These are phyloP conservation scores for Drosophila arizonae DNA, from an alignment of 1,140 invertebrate species.

Conservation along the genomic window DNA sequence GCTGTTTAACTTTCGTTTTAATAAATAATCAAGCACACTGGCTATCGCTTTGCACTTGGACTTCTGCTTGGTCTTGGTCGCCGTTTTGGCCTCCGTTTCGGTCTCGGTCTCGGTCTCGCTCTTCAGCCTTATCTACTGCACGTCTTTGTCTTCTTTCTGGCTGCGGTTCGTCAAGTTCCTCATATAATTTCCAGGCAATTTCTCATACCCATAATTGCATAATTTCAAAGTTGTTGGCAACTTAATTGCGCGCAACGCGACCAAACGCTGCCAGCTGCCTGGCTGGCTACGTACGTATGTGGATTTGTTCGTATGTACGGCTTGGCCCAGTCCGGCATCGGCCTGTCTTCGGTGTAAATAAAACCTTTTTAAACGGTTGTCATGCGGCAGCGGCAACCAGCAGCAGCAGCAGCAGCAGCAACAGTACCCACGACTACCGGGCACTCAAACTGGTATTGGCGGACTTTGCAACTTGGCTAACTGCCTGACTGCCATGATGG, in stretches of 20 bases:
- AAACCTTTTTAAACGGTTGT: slow-evolving; percentile 81
- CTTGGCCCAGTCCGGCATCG: slow-evolving; percentile 7
- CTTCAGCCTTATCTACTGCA: slow-evolving; percentile 17
- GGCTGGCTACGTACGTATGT: slow-evolving; percentile 4
- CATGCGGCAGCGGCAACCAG: slow-evolving; percentile 51
- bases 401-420: slow-evolving; percentile 9
- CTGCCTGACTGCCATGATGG: slow-evolving; percentile 41
- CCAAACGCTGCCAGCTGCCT: slow-evolving; percentile 40
- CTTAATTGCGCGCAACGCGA: slow-evolving; percentile 78
- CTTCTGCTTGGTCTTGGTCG: slow-evolving; percentile 25
- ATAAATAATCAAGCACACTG: slow-evolving; percentile 78
- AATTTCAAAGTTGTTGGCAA: slow-evolving; percentile 83
- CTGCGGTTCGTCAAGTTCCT: slow-evolving; percentile 76
- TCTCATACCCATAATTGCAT: slow-evolving; percentile 82
- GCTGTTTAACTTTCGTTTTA: slow-evolving; percentile 81
- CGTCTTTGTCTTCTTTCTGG: slow-evolving; percentile 30
- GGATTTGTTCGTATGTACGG: background rate
- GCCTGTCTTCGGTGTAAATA: slow-evolving; percentile 74
- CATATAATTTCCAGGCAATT: slow-evolving; percentile 81
- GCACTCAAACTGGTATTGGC: slow-evolving; percentile 14
- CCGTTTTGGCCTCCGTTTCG: slow-evolving; percentile 19
- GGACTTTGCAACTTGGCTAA: slow-evolving; percentile 36
- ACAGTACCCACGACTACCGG: slow-evolving; percentile 36
- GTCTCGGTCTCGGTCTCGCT: background rate
- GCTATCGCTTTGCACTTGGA: slow-evolving; percentile 44